Percentiles rank a stretch among this genome's conserved stretches.
These are phyloP conservation scores for Stenodema calcarata DNA, from an alignment of 2,888 invertebrate genomes.

Conservation along the genomic window DNA sequence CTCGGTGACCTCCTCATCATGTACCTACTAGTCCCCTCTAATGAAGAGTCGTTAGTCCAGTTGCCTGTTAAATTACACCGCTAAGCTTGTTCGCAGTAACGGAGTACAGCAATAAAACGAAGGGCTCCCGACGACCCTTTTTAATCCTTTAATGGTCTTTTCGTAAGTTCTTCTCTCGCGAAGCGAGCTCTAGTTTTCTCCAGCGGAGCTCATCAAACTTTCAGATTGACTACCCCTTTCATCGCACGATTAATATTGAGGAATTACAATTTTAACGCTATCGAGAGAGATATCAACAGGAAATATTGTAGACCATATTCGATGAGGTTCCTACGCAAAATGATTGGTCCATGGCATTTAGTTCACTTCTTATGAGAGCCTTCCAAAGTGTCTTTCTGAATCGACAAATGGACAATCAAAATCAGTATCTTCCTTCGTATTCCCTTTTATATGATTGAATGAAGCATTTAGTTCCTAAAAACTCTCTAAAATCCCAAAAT, in stretches of 20 bases:
- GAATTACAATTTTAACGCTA: no score
- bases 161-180: neutral
- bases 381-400: no score
- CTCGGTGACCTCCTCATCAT: neutral
- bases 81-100: neutral
- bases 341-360: no score
- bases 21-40: neutral
- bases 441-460: no score
- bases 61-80: neutral
- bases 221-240: neutral
- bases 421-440: no score
- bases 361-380: no score
- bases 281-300: no score
- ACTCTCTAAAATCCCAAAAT: no score
- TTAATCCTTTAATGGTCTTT: conserved; percentile 8
- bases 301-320: no score
- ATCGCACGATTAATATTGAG: neutral
- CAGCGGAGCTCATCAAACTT: neutral
- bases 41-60: neutral
- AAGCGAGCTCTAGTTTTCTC: neutral
- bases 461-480: no score
- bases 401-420: no score
- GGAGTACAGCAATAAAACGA: neutral
- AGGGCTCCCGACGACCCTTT: neutral
- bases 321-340: no score